Base-by-base conservation (phyloP, 2,888 invertebrate genomes). In the Drepana falcataria region DNA sequence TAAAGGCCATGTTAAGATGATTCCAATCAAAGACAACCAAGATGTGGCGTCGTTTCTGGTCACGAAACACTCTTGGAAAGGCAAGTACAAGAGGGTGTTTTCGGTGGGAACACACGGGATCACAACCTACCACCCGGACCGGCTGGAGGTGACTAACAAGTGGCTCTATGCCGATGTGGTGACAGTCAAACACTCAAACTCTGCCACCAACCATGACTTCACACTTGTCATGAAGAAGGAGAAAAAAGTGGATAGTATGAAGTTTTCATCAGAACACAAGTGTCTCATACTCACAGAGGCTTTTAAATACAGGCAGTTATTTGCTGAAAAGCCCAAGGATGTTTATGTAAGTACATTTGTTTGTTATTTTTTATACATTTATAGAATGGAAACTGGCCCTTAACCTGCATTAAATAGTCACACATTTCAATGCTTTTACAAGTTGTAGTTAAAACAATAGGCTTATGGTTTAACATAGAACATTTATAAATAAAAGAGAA, bases 21-120 rank as follows among this genome's bases (percentile, higher is more conserved):
- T 94, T 92, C 95, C 95, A 68, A 91, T 96, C 81, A 95, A 96
- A 91, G 97, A 98, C 88, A 99, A 98, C 92, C 94, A 96, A 78
- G 99, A 99, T 94, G 94, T 98, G 81, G 96, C 97, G 66, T 98
- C 99, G 81, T 99, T 97, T 91, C 94, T 97, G 78, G 98, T 99
- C 78, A 98, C 97, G 44, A 99, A 99, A 91, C 98, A 98, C 85
- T 98, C 96, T 35, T 99, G 99, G 99, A 99, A 98, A 87, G 99
- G 99, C 83, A 99, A 97, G 95, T 99, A 99, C 90, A 98, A 98
- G 85, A 93, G 99, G 70, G 97, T 99, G 74, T 97, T 99, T 82
- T 98, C 99, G 5, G 95, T 99, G 75, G 99, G 99, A 54, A 96
- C 97, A 48, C 94, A 95, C 79, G 99, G 98, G 41, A 96, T 99